Evolutionary conservation across 92 coral and sea anemone species (phyloP).

Genomic region (Porites rus): DNA sequence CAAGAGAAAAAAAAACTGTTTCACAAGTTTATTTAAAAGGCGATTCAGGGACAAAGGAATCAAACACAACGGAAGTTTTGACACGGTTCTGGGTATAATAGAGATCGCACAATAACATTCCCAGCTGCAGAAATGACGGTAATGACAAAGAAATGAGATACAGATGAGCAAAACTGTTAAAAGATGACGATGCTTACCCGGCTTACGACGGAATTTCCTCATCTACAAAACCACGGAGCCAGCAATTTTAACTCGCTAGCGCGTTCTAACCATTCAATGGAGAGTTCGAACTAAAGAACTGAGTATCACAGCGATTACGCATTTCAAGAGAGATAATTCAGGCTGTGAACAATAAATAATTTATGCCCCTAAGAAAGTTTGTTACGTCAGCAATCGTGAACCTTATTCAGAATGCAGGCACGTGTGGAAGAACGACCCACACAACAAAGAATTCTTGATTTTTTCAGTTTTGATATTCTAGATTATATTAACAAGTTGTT

Average conservation of each 20-base stretch:
- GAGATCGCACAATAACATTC: slow-evolving; percentile 11
- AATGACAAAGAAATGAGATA: slow-evolving; percentile 26
- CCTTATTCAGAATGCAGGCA: not conserved
- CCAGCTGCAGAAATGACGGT: slow-evolving; percentile 11
- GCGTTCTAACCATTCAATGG: not conserved
- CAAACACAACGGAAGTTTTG: slow-evolving; percentile 12
- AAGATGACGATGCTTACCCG: slow-evolving; percentile 13
- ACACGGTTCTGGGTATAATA: slow-evolving; percentile 12
- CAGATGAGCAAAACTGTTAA: not conserved
- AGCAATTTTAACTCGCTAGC: not conserved
- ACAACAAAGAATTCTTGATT: too few species aligned
- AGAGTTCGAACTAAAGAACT: not conserved
- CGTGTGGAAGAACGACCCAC: not conserved
- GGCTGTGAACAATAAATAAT: slow-evolving; percentile 31
- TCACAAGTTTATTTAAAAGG: not conserved
- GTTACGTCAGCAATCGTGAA: slow-evolving; percentile 13
- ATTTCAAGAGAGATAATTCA: slow-evolving; percentile 29
- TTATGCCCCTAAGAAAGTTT: not conserved
- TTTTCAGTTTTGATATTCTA: too few species aligned
- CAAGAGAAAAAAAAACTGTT: slow-evolving; percentile 8
- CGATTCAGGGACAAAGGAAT: not conserved
- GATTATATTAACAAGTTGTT: not conserved
- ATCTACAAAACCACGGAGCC: not conserved
- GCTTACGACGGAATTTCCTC: not conserved
- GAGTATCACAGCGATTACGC: slow-evolving; percentile 2